A percentile compares a stretch with the other conserved stretches of the same genome.
Conservation (phyloP, 2,888 invertebrate genomes). For the Rhopalosiphum nymphaeae region DNA sequence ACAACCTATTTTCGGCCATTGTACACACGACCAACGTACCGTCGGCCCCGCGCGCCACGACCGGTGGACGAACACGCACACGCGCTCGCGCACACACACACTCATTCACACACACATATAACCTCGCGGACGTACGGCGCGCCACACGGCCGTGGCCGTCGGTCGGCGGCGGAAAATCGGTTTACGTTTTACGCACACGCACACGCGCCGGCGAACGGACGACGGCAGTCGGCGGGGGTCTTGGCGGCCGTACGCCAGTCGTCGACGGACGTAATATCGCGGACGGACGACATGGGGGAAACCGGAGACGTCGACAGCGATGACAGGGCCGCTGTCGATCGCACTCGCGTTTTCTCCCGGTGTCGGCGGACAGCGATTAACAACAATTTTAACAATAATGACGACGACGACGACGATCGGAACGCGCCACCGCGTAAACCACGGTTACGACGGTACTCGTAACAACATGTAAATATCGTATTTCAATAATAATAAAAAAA, state of each 20-base stretch:
- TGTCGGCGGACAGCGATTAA: not conserved
- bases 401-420: not conserved
- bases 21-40: slow-evolving; percentile 18
- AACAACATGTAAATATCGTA: slow-evolving; percentile 28
- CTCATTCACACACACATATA: slow-evolving; percentile 23
- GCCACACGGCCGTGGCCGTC: slow-evolving; percentile 43
- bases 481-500: slow-evolving; percentile 20
- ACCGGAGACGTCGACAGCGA: slow-evolving; percentile 8
- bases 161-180: slow-evolving; percentile 38
- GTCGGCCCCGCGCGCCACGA: not conserved
- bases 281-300: not conserved
- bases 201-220: slow-evolving; percentile 27
- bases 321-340: not conserved
- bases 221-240: not conserved
- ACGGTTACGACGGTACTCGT: slow-evolving; percentile 28
- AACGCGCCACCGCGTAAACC: slow-evolving; percentile 24
- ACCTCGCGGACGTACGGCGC: slow-evolving; percentile 54
- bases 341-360: slow-evolving; percentile 22
- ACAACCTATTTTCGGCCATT: slow-evolving; percentile 64
- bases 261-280: not conserved
- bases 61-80: not conserved
- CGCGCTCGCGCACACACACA: not conserved
- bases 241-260: not conserved
- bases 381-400: not conserved
- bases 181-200: not conserved